A percentile compares a stretch with the other conserved stretches of the same genome.
Evolutionary conservation across 2,113 vertebrate species (phyloP).

Genomic region (Proterorhinus semilunaris): DNA sequence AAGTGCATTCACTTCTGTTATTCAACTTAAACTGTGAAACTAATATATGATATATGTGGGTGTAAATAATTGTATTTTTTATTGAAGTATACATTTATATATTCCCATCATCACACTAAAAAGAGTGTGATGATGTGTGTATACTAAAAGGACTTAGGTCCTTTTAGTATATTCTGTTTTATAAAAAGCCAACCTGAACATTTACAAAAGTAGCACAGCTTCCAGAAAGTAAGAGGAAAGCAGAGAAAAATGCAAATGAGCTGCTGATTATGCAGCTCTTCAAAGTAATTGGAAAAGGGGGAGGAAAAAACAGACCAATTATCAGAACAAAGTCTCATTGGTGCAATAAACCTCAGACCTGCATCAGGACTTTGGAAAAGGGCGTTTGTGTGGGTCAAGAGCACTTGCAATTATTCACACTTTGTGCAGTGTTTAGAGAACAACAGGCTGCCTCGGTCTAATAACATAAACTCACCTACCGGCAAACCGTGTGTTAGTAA

Average conservation of each 20-base stretch:
- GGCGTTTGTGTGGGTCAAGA: conserved; percentile 9
- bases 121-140: too few relatives aligned
- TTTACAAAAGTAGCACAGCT: conserved; percentile 11
- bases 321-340: conserved; percentile 51
- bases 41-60: too few relatives aligned
- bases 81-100: too few relatives aligned
- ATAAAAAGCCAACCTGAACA: not conserved
- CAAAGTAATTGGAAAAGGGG: conserved; percentile 40
- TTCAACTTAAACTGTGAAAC: too few relatives aligned
- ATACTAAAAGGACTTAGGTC: too few relatives aligned
- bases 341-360: conserved; percentile 41
- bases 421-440: conserved; percentile 4
- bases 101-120: too few relatives aligned
- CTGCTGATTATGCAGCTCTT: conserved; percentile 52
- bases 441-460: not conserved
- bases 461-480: not conserved
- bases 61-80: too few relatives aligned
- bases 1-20: too few relatives aligned
- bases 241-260: conserved; percentile 43
- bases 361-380: conserved; percentile 32
- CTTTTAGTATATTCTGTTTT: not conserved
- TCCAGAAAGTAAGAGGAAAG: conserved; percentile 26
- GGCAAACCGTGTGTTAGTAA: too few relatives aligned
- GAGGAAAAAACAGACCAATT: conserved; percentile 30
- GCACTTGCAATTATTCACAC: conserved; percentile 8